Evolutionary conservation across 2,113 vertebrate genomes (phyloP).

Genomic region (Riparia riparia): DNA sequence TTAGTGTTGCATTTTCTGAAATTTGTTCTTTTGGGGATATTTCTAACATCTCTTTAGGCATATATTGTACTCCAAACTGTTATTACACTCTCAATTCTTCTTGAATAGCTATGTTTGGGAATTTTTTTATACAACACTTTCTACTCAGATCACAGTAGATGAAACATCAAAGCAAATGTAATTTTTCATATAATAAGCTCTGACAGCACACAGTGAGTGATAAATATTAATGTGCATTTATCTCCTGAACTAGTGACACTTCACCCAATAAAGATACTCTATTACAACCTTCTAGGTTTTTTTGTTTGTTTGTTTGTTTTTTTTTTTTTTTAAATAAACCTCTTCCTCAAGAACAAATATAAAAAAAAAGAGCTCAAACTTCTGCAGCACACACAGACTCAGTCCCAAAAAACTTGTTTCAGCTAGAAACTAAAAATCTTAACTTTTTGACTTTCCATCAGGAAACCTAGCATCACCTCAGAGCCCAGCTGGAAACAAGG

Average conservation of each 20-base stretch:
- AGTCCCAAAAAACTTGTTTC: background rate
- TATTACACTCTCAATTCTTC: background rate
- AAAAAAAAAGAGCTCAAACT: background rate
- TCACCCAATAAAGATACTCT: background rate
- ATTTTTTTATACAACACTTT: background rate
- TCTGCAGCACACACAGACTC: background rate
- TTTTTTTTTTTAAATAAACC: no score
- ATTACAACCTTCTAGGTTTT: background rate
- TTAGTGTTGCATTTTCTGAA: background rate
- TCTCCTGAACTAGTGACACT: background rate
- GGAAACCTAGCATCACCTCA: background rate
- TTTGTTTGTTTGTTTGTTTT: background rate
- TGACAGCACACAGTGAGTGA: background rate
- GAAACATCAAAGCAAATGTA: background rate
- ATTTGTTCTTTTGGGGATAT: background rate
- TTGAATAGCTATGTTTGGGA: background rate
- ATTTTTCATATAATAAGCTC: background rate
- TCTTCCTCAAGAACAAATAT: background rate
- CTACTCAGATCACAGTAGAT: background rate
- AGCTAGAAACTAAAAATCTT: background rate
- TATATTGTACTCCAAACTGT: background rate
- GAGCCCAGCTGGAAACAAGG: background rate
- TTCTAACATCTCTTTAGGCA: background rate
- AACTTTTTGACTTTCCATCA: background rate
- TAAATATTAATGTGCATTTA: constrained; percentile 8